Conservation (phyloP, 2,888 invertebrate genomes). For the Orthosia gothica region DNA sequence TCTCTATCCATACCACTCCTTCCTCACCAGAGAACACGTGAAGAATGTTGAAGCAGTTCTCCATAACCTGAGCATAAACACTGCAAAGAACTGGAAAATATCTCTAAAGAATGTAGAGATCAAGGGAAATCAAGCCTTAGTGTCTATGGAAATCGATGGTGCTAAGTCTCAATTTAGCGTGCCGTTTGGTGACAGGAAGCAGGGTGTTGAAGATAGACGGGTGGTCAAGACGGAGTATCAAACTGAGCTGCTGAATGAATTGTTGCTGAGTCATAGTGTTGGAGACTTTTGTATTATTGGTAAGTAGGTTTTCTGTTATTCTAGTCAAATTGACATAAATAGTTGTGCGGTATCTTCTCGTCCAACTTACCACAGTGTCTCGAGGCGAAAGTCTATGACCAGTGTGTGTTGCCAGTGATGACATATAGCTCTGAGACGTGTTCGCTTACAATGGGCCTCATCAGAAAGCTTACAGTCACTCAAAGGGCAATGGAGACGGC, state of each 20-base stretch:
- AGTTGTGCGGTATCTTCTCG: too few species aligned
- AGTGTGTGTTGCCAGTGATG: too few species aligned
- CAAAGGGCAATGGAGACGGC: too few species aligned
- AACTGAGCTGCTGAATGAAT: constrained; percentile 94
- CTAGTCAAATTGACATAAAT: not conserved
- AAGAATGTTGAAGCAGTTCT: constrained; percentile 94
- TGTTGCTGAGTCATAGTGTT: constrained; percentile 95
- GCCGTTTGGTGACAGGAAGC: constrained; percentile 80
- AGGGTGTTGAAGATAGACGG: constrained; percentile 73
- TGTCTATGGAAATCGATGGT: constrained; percentile 85
- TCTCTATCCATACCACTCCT: constrained; percentile 96
- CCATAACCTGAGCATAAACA: constrained; percentile 91
- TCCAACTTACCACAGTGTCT: too few species aligned
- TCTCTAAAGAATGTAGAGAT: constrained; percentile 75
- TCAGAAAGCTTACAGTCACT: too few species aligned
- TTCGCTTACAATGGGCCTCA: too few species aligned
- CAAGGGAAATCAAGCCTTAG: constrained; percentile 81
- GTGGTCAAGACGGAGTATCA: constrained; percentile 95
- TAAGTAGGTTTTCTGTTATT: constrained; percentile 71
- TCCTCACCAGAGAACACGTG: constrained; percentile 95
- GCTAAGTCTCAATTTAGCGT: constrained; percentile 84
- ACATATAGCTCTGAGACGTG: too few species aligned
- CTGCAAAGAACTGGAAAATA: constrained; percentile 73
- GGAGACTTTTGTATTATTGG: constrained; percentile 97
- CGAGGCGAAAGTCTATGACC: too few species aligned